Evolutionary conservation across 2,888 invertebrate species (phyloP).

Genomic region (Trachelus troglodyta): DNA sequence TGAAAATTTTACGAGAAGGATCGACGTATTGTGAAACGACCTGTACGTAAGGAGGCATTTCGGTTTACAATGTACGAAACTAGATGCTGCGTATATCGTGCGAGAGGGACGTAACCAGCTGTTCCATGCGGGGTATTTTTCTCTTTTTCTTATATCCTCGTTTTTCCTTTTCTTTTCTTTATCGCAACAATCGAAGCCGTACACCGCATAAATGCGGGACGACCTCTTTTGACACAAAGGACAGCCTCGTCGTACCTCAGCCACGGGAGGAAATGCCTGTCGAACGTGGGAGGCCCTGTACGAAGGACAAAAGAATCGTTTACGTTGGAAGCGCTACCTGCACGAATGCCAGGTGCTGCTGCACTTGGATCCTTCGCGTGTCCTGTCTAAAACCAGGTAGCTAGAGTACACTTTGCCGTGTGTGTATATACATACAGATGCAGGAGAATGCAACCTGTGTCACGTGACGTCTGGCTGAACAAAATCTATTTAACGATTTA

Average conservation of each 20-base stretch:
- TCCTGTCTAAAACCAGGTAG: conserved; percentile 7
- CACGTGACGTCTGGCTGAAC: no score
- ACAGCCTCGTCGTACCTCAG: conserved; percentile 22
- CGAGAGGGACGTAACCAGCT: no score
- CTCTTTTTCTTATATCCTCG: neutral
- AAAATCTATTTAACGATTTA: no score
- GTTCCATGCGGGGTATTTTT: neutral
- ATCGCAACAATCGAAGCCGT: neutral
- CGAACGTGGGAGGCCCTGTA: conserved; percentile 38
- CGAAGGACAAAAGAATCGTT: conserved; percentile 26
- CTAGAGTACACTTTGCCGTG: no score
- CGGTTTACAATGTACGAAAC: no score
- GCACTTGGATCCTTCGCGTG: conserved; percentile 6
- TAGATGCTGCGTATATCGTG: no score
- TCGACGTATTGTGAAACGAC: no score
- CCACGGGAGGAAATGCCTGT: conserved; percentile 24
- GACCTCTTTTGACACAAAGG: conserved; percentile 29
- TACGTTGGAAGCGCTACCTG: conserved; percentile 33
- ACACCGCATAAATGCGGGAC: no score
- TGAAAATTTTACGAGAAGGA: no score
- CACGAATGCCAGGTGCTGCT: conserved; percentile 38
- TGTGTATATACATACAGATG: no score
- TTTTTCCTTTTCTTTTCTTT: neutral
- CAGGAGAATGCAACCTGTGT: no score
- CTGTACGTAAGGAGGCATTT: no score